A percentile compares a stretch with the other conserved stretches of the same genome.
Conservation (phyloP, 2,113 vertebrate genomes). For the Zapus hudsonius region DNA sequence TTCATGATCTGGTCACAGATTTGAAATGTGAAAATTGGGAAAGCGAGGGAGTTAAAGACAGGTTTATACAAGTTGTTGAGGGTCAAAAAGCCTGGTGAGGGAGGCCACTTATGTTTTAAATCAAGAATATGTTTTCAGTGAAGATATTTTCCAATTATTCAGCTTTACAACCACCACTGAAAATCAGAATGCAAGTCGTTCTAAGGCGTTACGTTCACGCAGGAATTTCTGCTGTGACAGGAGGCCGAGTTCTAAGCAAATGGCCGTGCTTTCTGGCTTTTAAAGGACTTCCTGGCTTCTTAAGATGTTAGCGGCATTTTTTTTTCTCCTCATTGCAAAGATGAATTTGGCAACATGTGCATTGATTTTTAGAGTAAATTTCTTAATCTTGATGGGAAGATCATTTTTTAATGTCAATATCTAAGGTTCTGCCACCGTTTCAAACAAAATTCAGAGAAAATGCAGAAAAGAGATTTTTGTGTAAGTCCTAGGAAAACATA, state of each 20-base stretch:
- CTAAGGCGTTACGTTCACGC: conserved; percentile 20
- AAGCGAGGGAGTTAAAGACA: conserved; percentile 52
- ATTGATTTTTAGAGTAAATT: conserved; percentile 43
- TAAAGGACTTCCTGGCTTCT: conserved; percentile 48
- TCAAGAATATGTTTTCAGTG: conserved; percentile 71
- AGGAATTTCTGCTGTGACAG: background rate
- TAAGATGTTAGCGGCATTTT: conserved; percentile 43
- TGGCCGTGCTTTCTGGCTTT: conserved; percentile 34
- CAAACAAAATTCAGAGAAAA: conserved; percentile 54
- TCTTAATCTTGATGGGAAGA: conserved; percentile 48
- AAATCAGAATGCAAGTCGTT: conserved; percentile 66
- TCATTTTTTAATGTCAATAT: conserved; percentile 30
- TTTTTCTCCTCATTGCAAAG: conserved; percentile 15
- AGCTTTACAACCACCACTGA: conserved; percentile 61
- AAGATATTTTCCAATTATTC: conserved; percentile 76
- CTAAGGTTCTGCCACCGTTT: conserved; percentile 1
- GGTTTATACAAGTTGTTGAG: conserved; percentile 60
- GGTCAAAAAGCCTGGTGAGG: conserved; percentile 36
- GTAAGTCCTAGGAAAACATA: background rate
- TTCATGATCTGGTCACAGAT: conserved; percentile 49
- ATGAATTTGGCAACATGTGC: background rate
- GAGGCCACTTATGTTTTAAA: conserved; percentile 73
- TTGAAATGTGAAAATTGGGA: conserved; percentile 41
- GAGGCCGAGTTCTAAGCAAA: conserved; percentile 47
- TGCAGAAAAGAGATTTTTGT: background rate